These are phyloP conservation scores for Nyctibius bracteatus DNA, from an alignment of 2,113 vertebrate genomes.

Conservation along the genomic window DNA sequence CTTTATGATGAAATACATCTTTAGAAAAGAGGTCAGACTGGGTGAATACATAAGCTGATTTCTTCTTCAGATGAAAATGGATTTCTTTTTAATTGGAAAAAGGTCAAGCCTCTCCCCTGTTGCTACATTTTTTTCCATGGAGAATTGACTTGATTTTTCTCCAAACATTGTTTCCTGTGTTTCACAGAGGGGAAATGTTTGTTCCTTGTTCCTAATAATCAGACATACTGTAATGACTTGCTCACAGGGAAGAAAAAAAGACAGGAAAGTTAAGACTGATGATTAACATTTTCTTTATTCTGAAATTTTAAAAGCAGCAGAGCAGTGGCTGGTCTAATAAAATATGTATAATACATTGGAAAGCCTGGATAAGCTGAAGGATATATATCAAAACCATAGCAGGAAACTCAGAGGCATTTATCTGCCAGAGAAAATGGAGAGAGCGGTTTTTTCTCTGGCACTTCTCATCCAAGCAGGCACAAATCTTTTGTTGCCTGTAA, in stretches of 20 bases:
- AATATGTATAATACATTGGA: not conserved
- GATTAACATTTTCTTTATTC: not conserved
- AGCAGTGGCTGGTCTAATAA: not conserved
- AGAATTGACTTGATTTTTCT: conserved; percentile 55
- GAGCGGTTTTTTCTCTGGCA: not conserved
- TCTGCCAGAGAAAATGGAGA: not conserved
- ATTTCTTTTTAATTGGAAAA: not conserved
- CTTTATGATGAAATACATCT: not conserved
- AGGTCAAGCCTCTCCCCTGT: not conserved
- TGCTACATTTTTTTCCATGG: conserved; percentile 23
- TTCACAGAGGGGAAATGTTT: conserved; percentile 60
- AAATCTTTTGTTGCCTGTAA: not conserved
- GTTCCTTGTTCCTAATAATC: conserved; percentile 48
- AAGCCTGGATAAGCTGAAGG: not conserved
- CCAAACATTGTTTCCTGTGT: conserved; percentile 54
- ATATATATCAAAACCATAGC: not conserved
- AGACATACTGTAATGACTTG: conserved; percentile 28
- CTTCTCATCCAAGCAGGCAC: not conserved
- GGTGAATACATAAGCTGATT: not conserved
- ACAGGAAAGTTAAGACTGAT: not conserved
- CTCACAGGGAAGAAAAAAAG: conserved; percentile 4
- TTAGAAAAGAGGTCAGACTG: not conserved
- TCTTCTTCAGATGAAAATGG: not conserved
- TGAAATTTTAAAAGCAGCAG: not conserved
- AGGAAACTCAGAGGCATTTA: not conserved